phyloP scores from a whole-genome alignment of 2,888 invertebrate species.

The Melinopterus prodromus region DNA sequence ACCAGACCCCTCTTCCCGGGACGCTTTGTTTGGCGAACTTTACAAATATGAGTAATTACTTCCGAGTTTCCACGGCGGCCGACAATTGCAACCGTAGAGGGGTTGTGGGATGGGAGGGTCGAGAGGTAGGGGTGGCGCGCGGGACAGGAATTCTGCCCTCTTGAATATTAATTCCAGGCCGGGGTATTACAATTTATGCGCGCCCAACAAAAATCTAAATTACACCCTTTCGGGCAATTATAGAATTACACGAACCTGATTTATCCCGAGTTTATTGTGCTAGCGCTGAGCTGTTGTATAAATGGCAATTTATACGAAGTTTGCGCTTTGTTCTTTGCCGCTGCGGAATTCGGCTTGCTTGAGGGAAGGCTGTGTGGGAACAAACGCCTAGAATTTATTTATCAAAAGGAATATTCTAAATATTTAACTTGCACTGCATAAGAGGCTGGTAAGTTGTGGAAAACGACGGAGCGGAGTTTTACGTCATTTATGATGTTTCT shows the following conservation, averaged over 20 bases:
- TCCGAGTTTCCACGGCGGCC: conserved; percentile 21
- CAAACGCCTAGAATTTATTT: not conserved
- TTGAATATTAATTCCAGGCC: conserved; percentile 22
- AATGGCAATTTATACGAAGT: not conserved
- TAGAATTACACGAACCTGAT: conserved; percentile 16
- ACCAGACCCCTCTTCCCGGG: not conserved
- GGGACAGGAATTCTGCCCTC: conserved; percentile 18
- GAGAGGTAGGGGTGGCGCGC: not conserved
- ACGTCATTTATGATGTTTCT: not conserved
- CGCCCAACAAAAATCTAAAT: conserved; percentile 19
- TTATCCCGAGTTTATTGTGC: conserved; percentile 8
- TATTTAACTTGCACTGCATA: not conserved
- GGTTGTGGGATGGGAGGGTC: not conserved
- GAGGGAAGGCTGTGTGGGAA: not conserved
- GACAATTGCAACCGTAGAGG: conserved; percentile 20
- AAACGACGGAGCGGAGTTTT: not conserved
- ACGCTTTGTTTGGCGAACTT: conserved; percentile 25
- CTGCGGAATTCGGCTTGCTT: not conserved
- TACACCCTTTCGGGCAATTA: conserved; percentile 25
- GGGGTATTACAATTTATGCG: conserved; percentile 9
- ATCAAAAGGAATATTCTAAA: not conserved
- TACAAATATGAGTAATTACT: conserved; percentile 26
- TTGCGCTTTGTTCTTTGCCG: not conserved
- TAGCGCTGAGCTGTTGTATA: not conserved
- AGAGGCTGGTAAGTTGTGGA: not conserved